Evolutionary conservation across 53 echinoderm and acorn worm species (phyloP).

Genomic region (Actinopyga echinites): DNA sequence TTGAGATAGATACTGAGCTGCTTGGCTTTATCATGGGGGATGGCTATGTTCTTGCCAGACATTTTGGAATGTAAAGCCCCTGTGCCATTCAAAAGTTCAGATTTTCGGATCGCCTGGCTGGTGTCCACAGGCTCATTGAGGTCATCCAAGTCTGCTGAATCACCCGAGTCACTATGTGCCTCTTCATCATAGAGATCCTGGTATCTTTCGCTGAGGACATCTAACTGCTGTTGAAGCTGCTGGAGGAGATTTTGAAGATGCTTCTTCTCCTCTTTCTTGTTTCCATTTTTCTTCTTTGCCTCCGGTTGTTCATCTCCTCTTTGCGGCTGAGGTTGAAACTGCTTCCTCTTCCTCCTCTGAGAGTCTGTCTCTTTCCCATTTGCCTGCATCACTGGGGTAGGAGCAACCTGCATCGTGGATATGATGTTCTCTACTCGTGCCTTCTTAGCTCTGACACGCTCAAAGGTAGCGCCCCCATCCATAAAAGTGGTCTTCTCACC

Average conservation of each 20-base stretch:
- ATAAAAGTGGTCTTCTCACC: neutral
- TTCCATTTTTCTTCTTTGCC: constrained; percentile 31
- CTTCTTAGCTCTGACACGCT: constrained; percentile 79
- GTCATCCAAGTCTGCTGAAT: constrained; percentile 87
- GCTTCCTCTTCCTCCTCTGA: constrained; percentile 78
- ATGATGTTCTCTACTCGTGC: constrained; percentile 98
- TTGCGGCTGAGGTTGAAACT: constrained; percentile 87
- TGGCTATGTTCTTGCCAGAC: constrained; percentile 36
- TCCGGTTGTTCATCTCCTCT: constrained; percentile 23
- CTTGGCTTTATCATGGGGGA: constrained; percentile 54
- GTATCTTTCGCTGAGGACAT: constrained; percentile 88
- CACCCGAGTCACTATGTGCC: constrained; percentile 72
- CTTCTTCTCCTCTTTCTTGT: constrained; percentile 61
- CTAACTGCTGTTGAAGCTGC: constrained; percentile 86
- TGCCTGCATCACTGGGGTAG: constrained; percentile 35
- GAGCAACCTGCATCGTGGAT: constrained; percentile 86
- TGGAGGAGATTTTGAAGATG: constrained; percentile 77
- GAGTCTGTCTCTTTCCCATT: constrained; percentile 53
- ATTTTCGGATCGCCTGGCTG: constrained; percentile 70
- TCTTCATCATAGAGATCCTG: constrained; percentile 90
- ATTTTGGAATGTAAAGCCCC: constrained; percentile 10
- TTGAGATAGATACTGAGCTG: constrained; percentile 61
- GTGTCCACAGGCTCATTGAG: constrained; percentile 84
- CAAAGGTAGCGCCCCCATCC: neutral
- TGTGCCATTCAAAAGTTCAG: constrained; percentile 55